phyloP scores from a whole-genome alignment of 2,113 vertebrate genomes.

The Tetraodon nigroviridis region DNA sequence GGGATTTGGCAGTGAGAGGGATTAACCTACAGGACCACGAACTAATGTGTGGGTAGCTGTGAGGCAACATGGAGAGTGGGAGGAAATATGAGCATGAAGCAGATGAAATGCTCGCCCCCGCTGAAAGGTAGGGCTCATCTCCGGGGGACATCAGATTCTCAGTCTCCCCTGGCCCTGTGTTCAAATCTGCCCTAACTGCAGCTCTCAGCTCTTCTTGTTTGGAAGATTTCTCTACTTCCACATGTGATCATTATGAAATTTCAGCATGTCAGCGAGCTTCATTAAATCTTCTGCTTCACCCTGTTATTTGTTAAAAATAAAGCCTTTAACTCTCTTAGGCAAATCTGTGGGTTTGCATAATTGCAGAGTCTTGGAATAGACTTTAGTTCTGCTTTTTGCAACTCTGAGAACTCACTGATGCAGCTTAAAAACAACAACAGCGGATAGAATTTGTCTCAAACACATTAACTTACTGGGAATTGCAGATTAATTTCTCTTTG shows the following conservation, averaged over 20 bases:
- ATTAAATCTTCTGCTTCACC: conserved; percentile 1
- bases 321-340: neutral
- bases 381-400: neutral
- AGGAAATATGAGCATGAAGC: conserved; percentile 45
- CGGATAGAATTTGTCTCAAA: conserved; percentile 10
- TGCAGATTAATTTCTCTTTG: conserved; percentile 5
- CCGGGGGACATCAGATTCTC: conserved; percentile 15
- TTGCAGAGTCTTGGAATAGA: neutral
- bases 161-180: conserved; percentile 34
- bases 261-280: neutral
- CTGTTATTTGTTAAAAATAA: conserved; percentile 6
- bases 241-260: conserved; percentile 8
- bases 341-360: neutral
- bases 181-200: conserved; percentile 34
- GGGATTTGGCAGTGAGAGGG: neutral
- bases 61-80: conserved; percentile 42
- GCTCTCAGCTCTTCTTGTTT: conserved; percentile 10
- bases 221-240: neutral
- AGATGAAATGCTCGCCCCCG: conserved; percentile 17
- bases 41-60: conserved; percentile 40
- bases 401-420: neutral
- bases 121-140: conserved; percentile 51
- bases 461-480: conserved; percentile 3
- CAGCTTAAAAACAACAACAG: conserved; percentile 3
- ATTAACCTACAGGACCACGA: conserved; percentile 24